Conservation (phyloP, 2,888 invertebrate species). For the Limnephilus rhombicus region DNA sequence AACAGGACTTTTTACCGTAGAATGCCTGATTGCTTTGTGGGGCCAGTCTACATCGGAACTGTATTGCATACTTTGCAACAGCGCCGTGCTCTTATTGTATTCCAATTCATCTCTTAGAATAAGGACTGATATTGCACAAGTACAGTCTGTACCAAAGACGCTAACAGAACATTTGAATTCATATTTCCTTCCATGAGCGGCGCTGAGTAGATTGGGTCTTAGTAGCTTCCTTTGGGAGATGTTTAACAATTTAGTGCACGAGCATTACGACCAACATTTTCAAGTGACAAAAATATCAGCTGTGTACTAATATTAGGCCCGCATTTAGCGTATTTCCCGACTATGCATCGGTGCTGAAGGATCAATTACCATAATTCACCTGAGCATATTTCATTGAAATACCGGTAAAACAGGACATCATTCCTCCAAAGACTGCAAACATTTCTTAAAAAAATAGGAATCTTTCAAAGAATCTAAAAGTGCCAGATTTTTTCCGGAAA, state of each 20-base stretch:
- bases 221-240: background rate
- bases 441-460: too few species aligned
- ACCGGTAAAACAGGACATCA: too few species aligned
- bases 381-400: too few species aligned
- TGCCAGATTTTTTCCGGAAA: too few species aligned
- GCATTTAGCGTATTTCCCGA: too few species aligned
- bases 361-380: too few species aligned
- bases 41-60: background rate
- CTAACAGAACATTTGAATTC: background rate
- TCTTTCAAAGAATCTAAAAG: too few species aligned
- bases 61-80: background rate
- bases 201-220: background rate
- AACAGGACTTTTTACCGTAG: slow-evolving; percentile 1
- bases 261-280: background rate
- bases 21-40: background rate
- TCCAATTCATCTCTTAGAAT: background rate
- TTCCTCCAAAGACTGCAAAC: too few species aligned
- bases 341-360: too few species aligned
- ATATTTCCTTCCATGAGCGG: background rate
- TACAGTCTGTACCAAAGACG: background rate
- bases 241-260: background rate
- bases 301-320: too few species aligned
- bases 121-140: background rate
- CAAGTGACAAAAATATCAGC: too few species aligned
- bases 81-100: background rate